Evolutionary conservation across 2,113 vertebrate genomes (phyloP), one percentile per base, ranked within the genome.

Genomic region (Cynoglossus semilaevis): DNA sequence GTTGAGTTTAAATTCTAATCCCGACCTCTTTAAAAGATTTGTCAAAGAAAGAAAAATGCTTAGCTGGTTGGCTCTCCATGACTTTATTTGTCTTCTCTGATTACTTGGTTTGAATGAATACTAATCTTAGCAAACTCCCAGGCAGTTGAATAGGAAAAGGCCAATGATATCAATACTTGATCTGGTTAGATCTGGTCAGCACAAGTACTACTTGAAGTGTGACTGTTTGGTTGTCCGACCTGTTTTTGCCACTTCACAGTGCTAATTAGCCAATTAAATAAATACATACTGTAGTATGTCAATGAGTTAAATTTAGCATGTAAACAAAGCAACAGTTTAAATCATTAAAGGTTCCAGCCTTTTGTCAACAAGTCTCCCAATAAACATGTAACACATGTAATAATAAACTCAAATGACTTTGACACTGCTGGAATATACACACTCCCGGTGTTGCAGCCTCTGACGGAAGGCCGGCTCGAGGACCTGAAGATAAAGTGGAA

Each of bases 401-500:
- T 19, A 40, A 64, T 43, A 52, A 72, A 60, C 49, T 63, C 44
- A 74, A 72, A n/a, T 47, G 45, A 70, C 53, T 53, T 54, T 45
- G 50, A 70, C 61, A 62, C 41, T 46, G 17, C 22, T 56, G 58
- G 55, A 7, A 53, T 59, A 70, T 72, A 59, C 60, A 72, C 55
- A 63, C 54, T 29, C 54, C 70, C 67, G 48, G 62, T 70, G 55
- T 15, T 62, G 43, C 12, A 41, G 74, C 66, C 71, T 54, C 16
- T 70, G 76, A 65, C 76, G 79, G 40, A 56, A 70, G 65, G 67
- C 55, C 43, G 46, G 18, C 47, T 46, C 14, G 51, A 64, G 70
- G 52, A 43, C 44, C 34, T 58, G 51, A 51, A 71, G 74, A 85
- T 79, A 76, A 80, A 82, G 79, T 74, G 58, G 76, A 90, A 89